Evolutionary conservation across 2,797 vertebrate species (phyloP).

Genomic region (Lagorchestes hirsutus): DNA sequence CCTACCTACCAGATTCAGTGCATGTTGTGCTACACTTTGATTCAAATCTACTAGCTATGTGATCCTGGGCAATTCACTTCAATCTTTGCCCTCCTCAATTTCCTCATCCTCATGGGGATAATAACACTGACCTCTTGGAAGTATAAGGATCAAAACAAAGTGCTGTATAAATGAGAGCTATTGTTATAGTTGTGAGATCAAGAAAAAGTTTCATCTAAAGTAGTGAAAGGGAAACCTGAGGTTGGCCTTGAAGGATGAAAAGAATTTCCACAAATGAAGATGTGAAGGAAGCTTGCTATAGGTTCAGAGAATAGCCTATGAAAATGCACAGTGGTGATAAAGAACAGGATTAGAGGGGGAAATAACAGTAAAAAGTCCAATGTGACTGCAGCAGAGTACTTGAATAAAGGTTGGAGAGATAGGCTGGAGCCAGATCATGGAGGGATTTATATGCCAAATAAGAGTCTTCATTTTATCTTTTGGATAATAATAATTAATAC

Average conservation of each 20-base stretch:
- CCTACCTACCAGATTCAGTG: too few species aligned
- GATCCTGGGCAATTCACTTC: neutral
- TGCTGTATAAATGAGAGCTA: neutral
- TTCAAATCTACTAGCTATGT: too few species aligned
- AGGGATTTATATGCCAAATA: neutral
- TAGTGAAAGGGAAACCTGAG: neutral
- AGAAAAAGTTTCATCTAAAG: neutral
- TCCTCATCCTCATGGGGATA: neutral
- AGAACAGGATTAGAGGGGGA: neutral
- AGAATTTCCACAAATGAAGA: neutral
- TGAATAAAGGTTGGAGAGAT: neutral
- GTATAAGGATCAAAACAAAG: neutral
- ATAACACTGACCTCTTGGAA: neutral
- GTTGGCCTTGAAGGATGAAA: neutral
- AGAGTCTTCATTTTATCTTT: neutral
- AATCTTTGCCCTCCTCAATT: neutral
- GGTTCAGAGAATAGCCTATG: neutral
- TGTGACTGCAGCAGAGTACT: neutral
- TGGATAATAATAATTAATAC: neutral
- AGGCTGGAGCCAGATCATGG: neutral
- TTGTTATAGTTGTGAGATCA: neutral
- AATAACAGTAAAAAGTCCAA: neutral
- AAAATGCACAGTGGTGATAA: neutral
- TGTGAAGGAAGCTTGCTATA: neutral
- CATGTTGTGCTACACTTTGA: too few species aligned